Base-by-base conservation (phyloP, 2,888 invertebrate genomes). In the Drosophila borealis region DNA sequence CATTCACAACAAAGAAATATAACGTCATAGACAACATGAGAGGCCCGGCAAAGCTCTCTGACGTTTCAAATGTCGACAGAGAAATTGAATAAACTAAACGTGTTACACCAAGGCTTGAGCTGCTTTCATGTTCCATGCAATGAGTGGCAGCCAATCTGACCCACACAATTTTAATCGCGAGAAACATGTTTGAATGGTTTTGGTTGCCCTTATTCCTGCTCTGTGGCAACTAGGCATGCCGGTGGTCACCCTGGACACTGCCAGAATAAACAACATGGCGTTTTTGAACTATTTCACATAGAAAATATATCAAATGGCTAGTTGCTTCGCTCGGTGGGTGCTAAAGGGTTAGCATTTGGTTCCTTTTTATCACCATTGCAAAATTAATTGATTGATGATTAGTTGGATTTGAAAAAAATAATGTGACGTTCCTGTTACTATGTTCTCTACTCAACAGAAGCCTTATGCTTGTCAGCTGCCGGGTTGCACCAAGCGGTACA, bases 401-500 rank as follows among this genome's bases (percentile, higher is more conserved):
- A 48, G 61, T 66, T 63, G 67, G 44, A 54, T 39, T 36, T 6
- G 33, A 50, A 67, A 74, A 71, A 62, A 78, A 50, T 70, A 66
- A 75, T 51, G 39, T 59, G 46, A 21, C 17, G n/a, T 39, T 17
- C 21, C 50, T 48, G 29, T 57, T 9, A 10, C 48, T 61, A 34
- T 67, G 39, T 54, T 66, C 57, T 42, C 19, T 63, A 93, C 93
- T 42, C 44, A 42, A 36, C 93, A 98, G 96, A 97, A 98, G 93
- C 98, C 98, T 0, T 98, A 98, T 92, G 97, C 97, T 1, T 98
- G 98, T 83, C 97, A 97, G 84, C 95, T 97, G 17, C 93, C 94
- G 0, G 98, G 97, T 1, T 98, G 98, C 90, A 95, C 95, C 6
- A 98, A 98, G 92, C 95, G 97, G 39, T 98, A 98, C 93, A 98